Conservation (phyloP, 1,140 invertebrate species). For the Myzus persicae region DNA sequence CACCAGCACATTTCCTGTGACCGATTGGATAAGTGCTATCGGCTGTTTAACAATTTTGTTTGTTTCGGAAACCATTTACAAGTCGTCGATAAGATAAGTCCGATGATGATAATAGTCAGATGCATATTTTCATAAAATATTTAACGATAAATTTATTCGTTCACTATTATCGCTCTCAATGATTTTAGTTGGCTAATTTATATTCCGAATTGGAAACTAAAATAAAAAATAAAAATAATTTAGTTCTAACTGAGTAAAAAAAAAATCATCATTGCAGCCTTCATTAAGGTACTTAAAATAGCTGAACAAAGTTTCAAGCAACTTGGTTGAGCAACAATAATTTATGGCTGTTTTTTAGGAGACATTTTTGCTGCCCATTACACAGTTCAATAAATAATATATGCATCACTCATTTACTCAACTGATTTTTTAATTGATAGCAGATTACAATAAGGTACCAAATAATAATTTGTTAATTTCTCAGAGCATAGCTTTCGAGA, state of each 20-base stretch:
- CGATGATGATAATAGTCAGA: neutral
- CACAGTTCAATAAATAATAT: neutral
- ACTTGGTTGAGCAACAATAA: neutral
- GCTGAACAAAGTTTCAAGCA: neutral
- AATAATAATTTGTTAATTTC: neutral
- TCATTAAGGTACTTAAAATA: neutral
- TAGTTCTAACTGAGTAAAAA: neutral
- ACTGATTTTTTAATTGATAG: too few relatives aligned
- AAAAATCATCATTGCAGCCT: neutral
- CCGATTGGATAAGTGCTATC: neutral
- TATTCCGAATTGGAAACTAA: neutral
- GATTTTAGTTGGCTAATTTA: too few relatives aligned
- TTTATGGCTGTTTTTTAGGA: neutral
- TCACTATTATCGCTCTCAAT: too few relatives aligned
- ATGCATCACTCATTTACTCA: too few relatives aligned
- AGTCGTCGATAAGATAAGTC: neutral
- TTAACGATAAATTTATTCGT: neutral
- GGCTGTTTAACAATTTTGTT: neutral
- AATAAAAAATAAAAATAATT: neutral
- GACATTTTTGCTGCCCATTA: neutral
- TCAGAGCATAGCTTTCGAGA: neutral
- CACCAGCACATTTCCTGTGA: neutral
- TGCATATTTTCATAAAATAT: neutral
- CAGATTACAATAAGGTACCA: neutral
- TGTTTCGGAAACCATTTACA: neutral